Evolutionary conservation across 2,797 vertebrate genomes (phyloP).

Genomic region (Strix occidentalis): DNA sequence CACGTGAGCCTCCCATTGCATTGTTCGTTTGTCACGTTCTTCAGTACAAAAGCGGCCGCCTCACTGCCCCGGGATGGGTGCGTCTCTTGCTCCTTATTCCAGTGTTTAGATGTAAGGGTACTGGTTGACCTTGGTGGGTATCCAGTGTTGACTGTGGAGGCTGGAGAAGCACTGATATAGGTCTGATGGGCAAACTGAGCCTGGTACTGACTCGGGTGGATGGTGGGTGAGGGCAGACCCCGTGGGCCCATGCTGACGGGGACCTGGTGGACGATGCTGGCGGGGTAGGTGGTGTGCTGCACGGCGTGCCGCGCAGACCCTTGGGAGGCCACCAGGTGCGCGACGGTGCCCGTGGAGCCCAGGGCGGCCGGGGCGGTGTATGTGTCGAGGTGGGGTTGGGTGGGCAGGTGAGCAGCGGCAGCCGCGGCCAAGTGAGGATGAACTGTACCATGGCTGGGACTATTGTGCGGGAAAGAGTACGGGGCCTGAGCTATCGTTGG

Average conservation of each 20-base stretch:
- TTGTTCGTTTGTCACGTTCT: constrained; percentile 67
- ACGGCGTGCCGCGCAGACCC: constrained; percentile 89
- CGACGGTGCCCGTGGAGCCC: constrained; percentile 92
- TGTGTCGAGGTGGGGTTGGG: constrained; percentile 96
- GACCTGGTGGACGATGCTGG: constrained; percentile 95
- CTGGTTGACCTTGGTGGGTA: constrained; percentile 99
- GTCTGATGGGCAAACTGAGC: constrained; percentile 98
- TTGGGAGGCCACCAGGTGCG: constrained; percentile 95
- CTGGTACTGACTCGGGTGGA: constrained; percentile 96
- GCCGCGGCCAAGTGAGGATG: constrained; percentile 90
- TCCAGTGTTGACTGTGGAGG: constrained; percentile 99
- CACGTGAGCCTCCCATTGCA: constrained; percentile 59
- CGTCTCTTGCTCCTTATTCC: constrained; percentile 49
- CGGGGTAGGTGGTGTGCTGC: constrained; percentile 91
- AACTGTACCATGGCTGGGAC: constrained; percentile 88
- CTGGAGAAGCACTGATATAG: constrained; percentile 97
- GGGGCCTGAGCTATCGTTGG: constrained; percentile 94
- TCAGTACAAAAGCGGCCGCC: constrained; percentile 65
- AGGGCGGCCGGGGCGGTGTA: constrained; percentile 90
- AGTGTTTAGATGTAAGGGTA: constrained; percentile 95
- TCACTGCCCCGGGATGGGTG: constrained; percentile 25
- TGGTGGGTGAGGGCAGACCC: constrained; percentile 92
- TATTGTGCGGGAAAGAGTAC: constrained; percentile 95
- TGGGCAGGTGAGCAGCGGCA: constrained; percentile 86
- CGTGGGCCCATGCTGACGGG: constrained; percentile 96